Evolutionary conservation across 2,888 invertebrate genomes (phyloP).

Genomic region (Incurvaria masculella): DNA sequence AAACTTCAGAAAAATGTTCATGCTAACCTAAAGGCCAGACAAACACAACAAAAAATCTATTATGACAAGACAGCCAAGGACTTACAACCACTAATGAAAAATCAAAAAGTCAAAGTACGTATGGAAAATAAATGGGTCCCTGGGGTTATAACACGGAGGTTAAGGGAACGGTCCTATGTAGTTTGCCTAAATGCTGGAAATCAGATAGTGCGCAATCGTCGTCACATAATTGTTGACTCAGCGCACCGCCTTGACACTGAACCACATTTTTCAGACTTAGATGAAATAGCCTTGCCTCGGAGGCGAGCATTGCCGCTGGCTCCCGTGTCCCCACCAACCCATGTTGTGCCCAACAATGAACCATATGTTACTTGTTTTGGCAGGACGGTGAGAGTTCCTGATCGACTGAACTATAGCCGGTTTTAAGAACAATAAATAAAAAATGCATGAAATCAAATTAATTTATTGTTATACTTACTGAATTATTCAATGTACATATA

Average conservation of each 20-base stretch:
- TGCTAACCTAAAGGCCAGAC: neutral
- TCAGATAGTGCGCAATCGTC: too few relatives aligned
- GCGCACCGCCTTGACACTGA: neutral
- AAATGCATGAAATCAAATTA: too few relatives aligned
- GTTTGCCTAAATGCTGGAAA: neutral
- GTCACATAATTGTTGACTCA: neutral
- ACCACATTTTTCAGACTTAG: neutral
- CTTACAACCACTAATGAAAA: neutral
- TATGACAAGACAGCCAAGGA: conserved; percentile 6
- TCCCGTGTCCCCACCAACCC: neutral
- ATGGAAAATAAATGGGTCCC: neutral
- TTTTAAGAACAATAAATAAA: too few relatives aligned
- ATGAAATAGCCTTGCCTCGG: neutral
- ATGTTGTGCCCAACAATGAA: neutral
- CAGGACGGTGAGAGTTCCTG: conserved; percentile 13
- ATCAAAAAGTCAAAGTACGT: conserved; percentile 6
- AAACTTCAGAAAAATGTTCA: conserved; percentile 4
- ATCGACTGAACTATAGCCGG: conserved; percentile 1
- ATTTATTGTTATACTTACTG: too few relatives aligned
- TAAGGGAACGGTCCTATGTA: neutral
- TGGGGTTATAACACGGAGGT: neutral
- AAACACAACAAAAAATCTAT: neutral
- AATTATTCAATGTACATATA: too few relatives aligned
- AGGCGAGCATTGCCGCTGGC: neutral
- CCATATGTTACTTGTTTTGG: conserved; percentile 7